Evolutionary conservation across 1,140 invertebrate genomes (phyloP), one percentile per base, ranked within the genome.

Genomic region (Kradibia gibbosae): DNA sequence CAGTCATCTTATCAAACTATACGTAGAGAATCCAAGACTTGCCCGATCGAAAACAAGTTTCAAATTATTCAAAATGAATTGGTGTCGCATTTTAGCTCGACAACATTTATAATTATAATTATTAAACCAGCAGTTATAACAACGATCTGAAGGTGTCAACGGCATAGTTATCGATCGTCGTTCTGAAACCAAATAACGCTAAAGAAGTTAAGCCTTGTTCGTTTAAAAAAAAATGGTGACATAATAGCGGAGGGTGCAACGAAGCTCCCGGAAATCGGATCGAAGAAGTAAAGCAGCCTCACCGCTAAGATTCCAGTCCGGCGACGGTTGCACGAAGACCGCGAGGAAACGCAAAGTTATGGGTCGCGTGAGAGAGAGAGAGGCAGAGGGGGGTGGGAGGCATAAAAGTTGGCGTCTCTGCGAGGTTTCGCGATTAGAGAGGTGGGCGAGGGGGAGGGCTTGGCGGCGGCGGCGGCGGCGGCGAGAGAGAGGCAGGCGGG

Each of bases 401-500:
- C 15, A 36, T 8, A 39, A 28, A 42, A 25, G 73, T 53, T 34
- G 73, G 20, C 15, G 50, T 53, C 5, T 53, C 50, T 17, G 10
- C 15, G 50, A 17, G 22, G n/a, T 39, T 15, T 28, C 5, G 60
- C 7, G 7, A 10, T 34, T 60, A 67, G 76, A 36, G 55, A 39
- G 55, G 31, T 42, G 25, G 22, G 77, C 5, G 36, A 22, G 17
- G 20, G 3, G 31, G 39, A 4, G 39, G 4, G 55, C 3, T 15
- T 10, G 53, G 0, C 22, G 13, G 62, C 7, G 48, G 5, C 17
- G 20, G 36, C 20, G 28, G 42, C 2, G 34, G 28, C 13, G 70
- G 39, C 1, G 11, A 20, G 5, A 45, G 28, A 20, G 45, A 70
- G 62, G 36, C 31, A 28, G 31, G 82, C 75, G n/a, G 85, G 88